phyloP scores from a whole-genome alignment of 2,797 vertebrate genomes.

The Protonibea diacanthus region DNA sequence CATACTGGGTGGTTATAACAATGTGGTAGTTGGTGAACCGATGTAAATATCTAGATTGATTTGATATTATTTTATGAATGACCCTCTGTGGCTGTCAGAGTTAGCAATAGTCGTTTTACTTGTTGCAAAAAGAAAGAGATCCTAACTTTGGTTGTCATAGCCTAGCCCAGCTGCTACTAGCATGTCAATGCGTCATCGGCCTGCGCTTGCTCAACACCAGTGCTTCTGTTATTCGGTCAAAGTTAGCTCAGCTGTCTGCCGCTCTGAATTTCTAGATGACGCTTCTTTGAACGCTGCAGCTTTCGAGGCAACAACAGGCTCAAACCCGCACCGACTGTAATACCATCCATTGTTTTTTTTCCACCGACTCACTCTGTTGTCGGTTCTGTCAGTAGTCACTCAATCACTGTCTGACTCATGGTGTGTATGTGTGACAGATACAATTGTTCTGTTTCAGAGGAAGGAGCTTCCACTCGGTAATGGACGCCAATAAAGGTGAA shows the following conservation, averaged over 20 bases:
- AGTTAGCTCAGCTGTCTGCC: constrained; percentile 32
- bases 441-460: constrained; percentile 54
- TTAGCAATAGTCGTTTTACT: neutral
- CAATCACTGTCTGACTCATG: neutral
- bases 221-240: constrained; percentile 44
- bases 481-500: constrained; percentile 80
- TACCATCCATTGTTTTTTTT: neutral
- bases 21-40: neutral
- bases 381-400: neutral
- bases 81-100: neutral
- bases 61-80: neutral
- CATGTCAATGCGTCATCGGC: constrained; percentile 75
- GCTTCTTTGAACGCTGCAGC: too few relatives aligned
- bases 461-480: constrained; percentile 63
- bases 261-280: neutral
- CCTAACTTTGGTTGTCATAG: constrained; percentile 53
- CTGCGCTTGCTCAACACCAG: constrained; percentile 65
- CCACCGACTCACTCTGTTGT: neutral
- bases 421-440: neutral
- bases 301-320: neutral
- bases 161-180: constrained; percentile 49
- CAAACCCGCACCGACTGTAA: too few relatives aligned
- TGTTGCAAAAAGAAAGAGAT: neutral
- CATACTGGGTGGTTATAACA: constrained; percentile 21
- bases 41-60: neutral